phyloP scores from a whole-genome alignment of 2,888 invertebrate genomes.

The Sympetrum striolatum region DNA sequence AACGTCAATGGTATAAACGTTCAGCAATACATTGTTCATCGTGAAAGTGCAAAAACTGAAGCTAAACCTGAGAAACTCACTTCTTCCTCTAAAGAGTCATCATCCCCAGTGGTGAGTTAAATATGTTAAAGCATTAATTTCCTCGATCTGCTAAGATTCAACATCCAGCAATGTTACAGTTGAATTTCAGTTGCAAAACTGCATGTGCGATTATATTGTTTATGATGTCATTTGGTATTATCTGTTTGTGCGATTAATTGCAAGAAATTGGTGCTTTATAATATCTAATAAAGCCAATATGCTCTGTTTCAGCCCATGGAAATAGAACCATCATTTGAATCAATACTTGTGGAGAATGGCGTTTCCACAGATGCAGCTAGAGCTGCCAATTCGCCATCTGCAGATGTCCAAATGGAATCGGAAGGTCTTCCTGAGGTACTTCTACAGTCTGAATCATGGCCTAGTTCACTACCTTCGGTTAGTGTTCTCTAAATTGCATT shows the following conservation, averaged over 20 bases:
- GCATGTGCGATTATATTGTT: no score
- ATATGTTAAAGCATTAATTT: not conserved
- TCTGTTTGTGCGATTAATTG: no score
- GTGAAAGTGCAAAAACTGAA: conserved; percentile 44
- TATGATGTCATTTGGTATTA: no score
- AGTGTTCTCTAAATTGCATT: conserved; percentile 50
- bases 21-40: conserved; percentile 50
- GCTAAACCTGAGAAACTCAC: conserved; percentile 42
- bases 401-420: conserved; percentile 47
- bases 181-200: no score
- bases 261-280: no score
- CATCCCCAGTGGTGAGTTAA: not conserved
- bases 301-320: not conserved
- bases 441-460: conserved; percentile 68
- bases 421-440: conserved; percentile 63
- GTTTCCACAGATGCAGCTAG: not conserved
- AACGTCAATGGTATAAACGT: conserved; percentile 49
- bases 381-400: conserved; percentile 18
- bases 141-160: no score
- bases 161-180: no score
- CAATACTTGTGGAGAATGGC: conserved; percentile 8
- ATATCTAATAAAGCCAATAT: not conserved
- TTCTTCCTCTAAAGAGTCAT: conserved; percentile 35
- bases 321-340: not conserved
- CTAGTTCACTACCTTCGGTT: conserved; percentile 67